Conservation (phyloP, 1,140 invertebrate genomes). For the Polypedilum pembai region DNA sequence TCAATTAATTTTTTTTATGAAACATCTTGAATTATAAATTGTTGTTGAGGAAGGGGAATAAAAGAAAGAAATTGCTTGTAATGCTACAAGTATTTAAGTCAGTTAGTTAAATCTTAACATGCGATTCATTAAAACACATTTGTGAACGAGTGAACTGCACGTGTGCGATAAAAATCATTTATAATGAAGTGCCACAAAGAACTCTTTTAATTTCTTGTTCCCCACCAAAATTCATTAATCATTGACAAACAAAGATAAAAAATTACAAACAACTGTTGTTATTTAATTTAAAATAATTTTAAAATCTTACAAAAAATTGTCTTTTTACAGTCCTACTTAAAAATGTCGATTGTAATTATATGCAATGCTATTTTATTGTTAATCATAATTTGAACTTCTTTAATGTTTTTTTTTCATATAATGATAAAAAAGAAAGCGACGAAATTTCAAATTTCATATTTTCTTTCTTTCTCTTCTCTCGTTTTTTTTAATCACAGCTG, state of each 20-base stretch:
- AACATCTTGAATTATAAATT: conserved; percentile 12
- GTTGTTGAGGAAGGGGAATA: neutral
- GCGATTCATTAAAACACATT: neutral
- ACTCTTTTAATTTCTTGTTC: neutral
- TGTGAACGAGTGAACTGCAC: neutral
- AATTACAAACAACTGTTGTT: neutral
- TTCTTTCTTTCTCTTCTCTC: no score
- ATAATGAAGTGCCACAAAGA: conserved; percentile 24
- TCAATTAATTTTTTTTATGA: conserved; percentile 24
- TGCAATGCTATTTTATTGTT: neutral
- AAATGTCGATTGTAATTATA: neutral
- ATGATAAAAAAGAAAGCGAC: neutral
- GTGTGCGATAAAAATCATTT: neutral
- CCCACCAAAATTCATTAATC: conserved; percentile 8
- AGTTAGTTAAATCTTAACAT: neutral
- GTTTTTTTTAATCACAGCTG: no score
- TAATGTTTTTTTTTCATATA: neutral
- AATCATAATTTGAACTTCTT: neutral
- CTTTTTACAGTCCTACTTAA: neutral
- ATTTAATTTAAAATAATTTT: neutral
- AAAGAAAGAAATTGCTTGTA: neutral
- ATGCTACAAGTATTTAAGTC: conserved; percentile 7
- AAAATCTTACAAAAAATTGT: neutral
- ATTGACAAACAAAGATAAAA: neutral
- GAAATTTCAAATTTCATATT: no score